Evolutionary conservation across 2,888 invertebrate genomes (phyloP), one percentile per base, ranked within the genome.

Genomic region (Hyposoter didymator): DNA sequence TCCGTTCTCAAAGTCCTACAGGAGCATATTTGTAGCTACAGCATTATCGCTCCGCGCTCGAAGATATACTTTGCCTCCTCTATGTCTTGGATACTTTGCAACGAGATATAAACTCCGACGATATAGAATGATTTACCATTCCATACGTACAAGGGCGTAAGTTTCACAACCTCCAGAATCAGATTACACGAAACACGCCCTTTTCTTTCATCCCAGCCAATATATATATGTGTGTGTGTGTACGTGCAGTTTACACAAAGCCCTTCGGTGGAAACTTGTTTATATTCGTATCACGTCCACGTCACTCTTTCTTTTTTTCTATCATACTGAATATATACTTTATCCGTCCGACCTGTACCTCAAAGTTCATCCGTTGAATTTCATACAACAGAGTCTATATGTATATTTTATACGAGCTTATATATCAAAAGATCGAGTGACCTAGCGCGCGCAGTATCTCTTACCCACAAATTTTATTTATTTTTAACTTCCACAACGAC

Each of bases 221-320:
- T 28, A 14, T 14, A 4, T 55, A 55, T 4, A 12, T 39, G 43
- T 76, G 17, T 52, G 22, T 10, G 55, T 28, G 43, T 76, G 17
- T 52, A 39, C n/a, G 55, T 28, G 7, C 39, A 72, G 47, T 78
- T 70, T 19, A 64, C 45, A 35, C 55, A 47, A 62, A 82, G 69
- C 55, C 82, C 62, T 70, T 69, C 59, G 55, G 69, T 45, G n/a
- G 45, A 66, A 75, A 19, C 84, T 79, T 79, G 78, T 84, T 74
- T 79, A 74, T 74, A 84, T 79, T 79, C 84, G 66, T 67, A 78
- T 78, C 83, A 73, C 78, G 83, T 83, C 59, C 72, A 59, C 73
- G 47, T 70, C 59, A 76, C 64, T 67, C 45, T 55, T 55, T 49
- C 47, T 45, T 35, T 52, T 66, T 78, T 52, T 52, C 67, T 76